These are phyloP conservation scores for Bombus confusus DNA, from an alignment of 1,140 invertebrate species.

Conservation along the genomic window DNA sequence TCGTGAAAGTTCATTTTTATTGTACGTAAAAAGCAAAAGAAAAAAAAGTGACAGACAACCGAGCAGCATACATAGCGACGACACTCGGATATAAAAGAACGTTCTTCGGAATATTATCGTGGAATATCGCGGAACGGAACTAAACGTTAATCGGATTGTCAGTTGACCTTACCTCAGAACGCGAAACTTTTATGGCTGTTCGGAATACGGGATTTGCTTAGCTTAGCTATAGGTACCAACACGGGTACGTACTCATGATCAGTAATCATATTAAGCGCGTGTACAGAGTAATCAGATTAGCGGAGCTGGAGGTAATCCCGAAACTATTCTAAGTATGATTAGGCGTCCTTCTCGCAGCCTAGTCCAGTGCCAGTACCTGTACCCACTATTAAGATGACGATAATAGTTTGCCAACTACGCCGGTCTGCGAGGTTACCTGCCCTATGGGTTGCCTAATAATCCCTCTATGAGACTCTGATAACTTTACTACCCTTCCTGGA, in stretches of 20 bases:
- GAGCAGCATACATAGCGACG: neutral
- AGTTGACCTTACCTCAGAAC: conserved; percentile 70
- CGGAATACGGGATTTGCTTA: conserved; percentile 79
- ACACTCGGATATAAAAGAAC: neutral
- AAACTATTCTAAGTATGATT: conserved; percentile 84
- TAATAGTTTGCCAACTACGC: conserved; percentile 83
- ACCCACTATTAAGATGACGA: conserved; percentile 81
- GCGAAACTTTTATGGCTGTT: conserved; percentile 80
- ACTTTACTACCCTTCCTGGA: conserved; percentile 77
- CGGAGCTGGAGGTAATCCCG: conserved; percentile 81
- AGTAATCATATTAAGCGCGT: conserved; percentile 83
- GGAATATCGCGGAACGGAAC: conserved; percentile 56
- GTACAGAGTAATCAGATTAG: conserved; percentile 83
- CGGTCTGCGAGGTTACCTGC: conserved; percentile 79
- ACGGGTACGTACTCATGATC: conserved; percentile 82
- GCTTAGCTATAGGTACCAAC: conserved; percentile 78
- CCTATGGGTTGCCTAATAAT: conserved; percentile 82
- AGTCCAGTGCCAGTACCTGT: conserved; percentile 78
- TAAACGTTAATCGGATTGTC: conserved; percentile 70
- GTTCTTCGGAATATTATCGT: conserved; percentile 40
- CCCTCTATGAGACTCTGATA: conserved; percentile 80
- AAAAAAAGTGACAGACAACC: neutral
- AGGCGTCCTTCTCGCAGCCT: conserved; percentile 80
- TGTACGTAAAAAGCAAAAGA: too few species aligned
- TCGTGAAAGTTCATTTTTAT: neutral